Evolutionary conservation across 2,888 invertebrate species (phyloP), one percentile per base, ranked within the genome.

Genomic region (Boloria selene): DNA sequence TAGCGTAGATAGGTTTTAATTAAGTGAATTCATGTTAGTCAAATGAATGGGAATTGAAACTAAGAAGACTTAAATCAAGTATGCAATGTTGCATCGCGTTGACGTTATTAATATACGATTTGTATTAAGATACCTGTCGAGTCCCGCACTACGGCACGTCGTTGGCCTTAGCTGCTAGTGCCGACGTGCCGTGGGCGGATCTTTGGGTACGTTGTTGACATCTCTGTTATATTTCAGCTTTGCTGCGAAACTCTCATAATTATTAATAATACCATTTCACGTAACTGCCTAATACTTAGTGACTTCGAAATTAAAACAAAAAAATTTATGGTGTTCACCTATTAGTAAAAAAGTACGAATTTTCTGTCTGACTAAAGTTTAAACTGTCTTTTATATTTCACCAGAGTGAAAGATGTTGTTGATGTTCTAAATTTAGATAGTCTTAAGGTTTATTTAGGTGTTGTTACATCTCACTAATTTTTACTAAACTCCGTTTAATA

Each of bases 401-500:
- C 88, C 77, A 71, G 84, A 77, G 86, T 90, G 88, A 86, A 90
- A 85, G 85, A 85, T 90, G 88, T 92, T 91, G 90, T 91, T 92
- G 87, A 90, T 91, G 90, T 92, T 90, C 86, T 92, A 85, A 85
- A 81, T 83, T 85, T 84, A 83, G 74, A 76, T 90, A 89, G 84
- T 81, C 75, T 67, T 88, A 90, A 88, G 85, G 72, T 73, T 67
- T 73, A 68, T 65, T 73, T 90, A 90, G 84, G 86, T 90, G 90
- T 90, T 90, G 92, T 92, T 92, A 92, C 90, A 90, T 87, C 86
- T 89, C 92, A 90, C 91, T 91, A 91, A 91, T 91, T 88, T 90
- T 92, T 92, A 92, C 92, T 92, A 92, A 92, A 92, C 89, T 90
- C 88, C 91, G 91, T 91, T 92, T 88, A 91, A 91, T 92, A 91